Evolutionary conservation across 1,140 invertebrate species (phyloP), one percentile per base, ranked within the genome.

Genomic region (Drosophila chauvacae): DNA sequence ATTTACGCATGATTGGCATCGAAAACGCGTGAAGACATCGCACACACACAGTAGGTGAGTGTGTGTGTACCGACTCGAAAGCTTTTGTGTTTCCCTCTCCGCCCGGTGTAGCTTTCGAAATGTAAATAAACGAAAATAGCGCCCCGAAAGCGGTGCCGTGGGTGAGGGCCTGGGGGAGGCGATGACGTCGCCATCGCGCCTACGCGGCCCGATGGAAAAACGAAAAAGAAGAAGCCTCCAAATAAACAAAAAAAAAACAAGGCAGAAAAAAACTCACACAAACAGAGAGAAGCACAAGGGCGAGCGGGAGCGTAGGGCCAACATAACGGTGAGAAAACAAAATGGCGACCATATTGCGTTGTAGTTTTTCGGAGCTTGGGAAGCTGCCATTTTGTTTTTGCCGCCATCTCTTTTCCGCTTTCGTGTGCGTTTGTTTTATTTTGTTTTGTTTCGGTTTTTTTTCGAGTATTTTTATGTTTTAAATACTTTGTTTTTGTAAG

Each of bases 1-100:
- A 90, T 88, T 88, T 90, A 88, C 85, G 85, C 85, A 88, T 88
- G 85, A 88, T 88, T 88, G 85, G 85, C 81, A 88, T 75, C 85
- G 61, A 79, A 84, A 90, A 68, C 69, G 77, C 70, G 78, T 77
- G 72, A 80, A 77, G 83, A 79, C 63, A 71, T 55, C 58, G 65
- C 13, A 57, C 66, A 47, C 44, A 47, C 44, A 47, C 20, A 44
- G 10, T 11, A 7, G 16, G 20, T 20, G 18, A 23, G 44, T 47
- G 50, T 53, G 33, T 59, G 59, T 41, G 55, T 23, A 23, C 51
- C 53, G 57, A 55, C 51, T 50, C 42, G 33, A 57, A 50, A 80
- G 63, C 77, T 74, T 68, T 71, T 58, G 33, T 44, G 58, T 65
- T 47, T 53, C 50, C 47, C 50, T 41, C 48, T 65, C 41, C 69